Base-by-base conservation (phyloP, 2,797 vertebrate species). In the Potorous gilbertii region DNA sequence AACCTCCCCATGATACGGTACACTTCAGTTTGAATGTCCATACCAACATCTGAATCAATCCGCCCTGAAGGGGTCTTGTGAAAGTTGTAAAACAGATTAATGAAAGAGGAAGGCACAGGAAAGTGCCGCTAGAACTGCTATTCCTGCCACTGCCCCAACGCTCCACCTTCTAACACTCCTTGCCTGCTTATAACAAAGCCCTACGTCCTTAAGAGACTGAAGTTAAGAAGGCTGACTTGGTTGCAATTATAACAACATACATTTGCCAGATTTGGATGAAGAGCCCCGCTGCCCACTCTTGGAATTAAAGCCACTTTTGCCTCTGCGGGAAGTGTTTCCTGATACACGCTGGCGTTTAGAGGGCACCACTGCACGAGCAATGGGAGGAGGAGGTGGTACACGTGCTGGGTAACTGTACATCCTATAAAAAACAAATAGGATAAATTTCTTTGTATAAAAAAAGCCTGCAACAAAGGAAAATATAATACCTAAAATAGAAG, bases 391-490 rank as follows among this genome's bases (percentile, higher is more conserved):
- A 59, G 99, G 99, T 0, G 99, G 99, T 11, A 99, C 99, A 0
- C 99, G 99, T 74, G 99, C 99, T 10, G 99, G 99, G 97, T 99
- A 99, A 55, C 99, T 99, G 97, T 99, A 99, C 99, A 99, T 99
- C 98, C 99, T 99, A 56, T 93, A 81, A n/a, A 57, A 91, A 31
- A 95, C 90, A 93, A 56, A 0, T 54, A 90, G 93, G 54, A 94
- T 6, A 89, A 21, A 95, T 55, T 93, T 94, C 34, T 96, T 96
- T 56, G 96, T 40, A 95, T 28, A 6, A 59, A 94, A 54, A 50
- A 92, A 91, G 13, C 56, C 34, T 24, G 54, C 57, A 94, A 66
- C 13, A n/a, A 13, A 66, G 34, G 31, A 66, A 14, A 66, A 34
- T 31, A 28, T 16, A n/a, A 66, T 16, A 66, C 62, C 62, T n/a